phyloP scores from a whole-genome alignment of 2,888 invertebrate genomes.

The Blastobasis adustella region DNA sequence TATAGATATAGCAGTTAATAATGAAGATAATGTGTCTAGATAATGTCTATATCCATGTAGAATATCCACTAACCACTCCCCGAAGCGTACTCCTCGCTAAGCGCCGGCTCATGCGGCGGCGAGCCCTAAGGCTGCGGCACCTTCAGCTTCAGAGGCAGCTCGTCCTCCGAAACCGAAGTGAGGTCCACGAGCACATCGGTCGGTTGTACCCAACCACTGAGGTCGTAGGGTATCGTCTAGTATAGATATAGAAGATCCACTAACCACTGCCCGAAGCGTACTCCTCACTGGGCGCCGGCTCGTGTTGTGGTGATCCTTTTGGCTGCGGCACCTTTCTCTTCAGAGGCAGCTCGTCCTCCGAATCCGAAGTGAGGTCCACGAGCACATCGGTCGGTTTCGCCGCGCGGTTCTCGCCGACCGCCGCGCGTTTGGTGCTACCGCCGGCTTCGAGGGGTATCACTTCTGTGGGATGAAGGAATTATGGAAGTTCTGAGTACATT shows the following conservation, averaged over 20 bases:
- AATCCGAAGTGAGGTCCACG: conserved; percentile 85
- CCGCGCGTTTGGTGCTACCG: conserved; percentile 40
- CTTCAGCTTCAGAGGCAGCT: conserved; percentile 78
- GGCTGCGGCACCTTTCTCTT: conserved; percentile 71
- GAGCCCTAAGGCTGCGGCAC: conserved; percentile 51
- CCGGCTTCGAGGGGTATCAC: conserved; percentile 63
- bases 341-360: conserved; percentile 81
- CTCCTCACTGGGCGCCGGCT: too few species aligned
- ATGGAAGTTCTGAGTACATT: neutral
- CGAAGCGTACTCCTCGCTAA: too few species aligned
- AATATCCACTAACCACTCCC: too few species aligned
- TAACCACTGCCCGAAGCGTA: too few species aligned
- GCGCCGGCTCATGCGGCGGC: conserved; percentile 26
- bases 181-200: conserved; percentile 77
- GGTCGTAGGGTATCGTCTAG: too few species aligned
- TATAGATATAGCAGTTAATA: too few species aligned
- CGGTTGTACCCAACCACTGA: conserved; percentile 18
- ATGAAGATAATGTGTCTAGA: too few species aligned
- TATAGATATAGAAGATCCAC: too few species aligned
- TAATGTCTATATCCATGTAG: too few species aligned
- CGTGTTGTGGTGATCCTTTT: conserved; percentile 45
- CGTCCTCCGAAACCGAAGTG: conserved; percentile 84
- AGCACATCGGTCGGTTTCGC: conserved; percentile 56
- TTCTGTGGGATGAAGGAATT: conserved; percentile 36
- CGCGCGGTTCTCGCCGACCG: conserved; percentile 51